These are phyloP conservation scores for Polia nebulosa DNA, from an alignment of 2,888 invertebrate genomes.

Conservation along the genomic window DNA sequence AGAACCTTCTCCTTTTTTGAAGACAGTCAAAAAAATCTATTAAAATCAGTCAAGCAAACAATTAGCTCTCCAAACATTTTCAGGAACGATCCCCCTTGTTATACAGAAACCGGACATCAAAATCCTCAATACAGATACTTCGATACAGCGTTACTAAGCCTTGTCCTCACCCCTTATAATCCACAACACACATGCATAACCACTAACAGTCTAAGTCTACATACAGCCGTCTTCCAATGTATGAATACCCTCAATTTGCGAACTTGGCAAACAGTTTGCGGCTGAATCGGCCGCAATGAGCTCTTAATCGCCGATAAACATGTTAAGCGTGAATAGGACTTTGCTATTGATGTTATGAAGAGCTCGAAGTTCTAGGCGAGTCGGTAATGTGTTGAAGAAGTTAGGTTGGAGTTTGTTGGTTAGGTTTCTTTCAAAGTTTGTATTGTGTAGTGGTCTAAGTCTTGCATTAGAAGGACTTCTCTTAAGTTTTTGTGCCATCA, in stretches of 20 bases:
- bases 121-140: neutral
- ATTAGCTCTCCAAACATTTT: too few relatives aligned
- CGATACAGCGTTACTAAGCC: neutral
- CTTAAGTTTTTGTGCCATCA: neutral
- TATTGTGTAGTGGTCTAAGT: neutral
- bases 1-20: too few relatives aligned
- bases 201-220: neutral
- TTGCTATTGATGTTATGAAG: conserved; percentile 52
- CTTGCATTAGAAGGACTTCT: neutral
- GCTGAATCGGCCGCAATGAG: conserved; percentile 68
- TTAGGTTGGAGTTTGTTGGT: conserved; percentile 3
- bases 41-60: too few relatives aligned
- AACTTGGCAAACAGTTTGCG: conserved; percentile 72
- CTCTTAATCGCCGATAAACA: conserved; percentile 71
- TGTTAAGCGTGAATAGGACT: conserved; percentile 42
- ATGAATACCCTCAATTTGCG: conserved; percentile 76
- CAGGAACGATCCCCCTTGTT: neutral
- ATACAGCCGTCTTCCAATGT: conserved; percentile 30
- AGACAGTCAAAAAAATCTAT: too few relatives aligned
- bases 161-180: conserved; percentile 11
- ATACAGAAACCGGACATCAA: neutral
- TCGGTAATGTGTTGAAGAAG: conserved; percentile 22
- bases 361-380: conserved; percentile 25
- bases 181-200: conserved; percentile 20
- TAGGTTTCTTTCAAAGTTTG: conserved; percentile 6